phyloP scores from a whole-genome alignment of 2,888 invertebrate species.

The Erebia ligea region DNA sequence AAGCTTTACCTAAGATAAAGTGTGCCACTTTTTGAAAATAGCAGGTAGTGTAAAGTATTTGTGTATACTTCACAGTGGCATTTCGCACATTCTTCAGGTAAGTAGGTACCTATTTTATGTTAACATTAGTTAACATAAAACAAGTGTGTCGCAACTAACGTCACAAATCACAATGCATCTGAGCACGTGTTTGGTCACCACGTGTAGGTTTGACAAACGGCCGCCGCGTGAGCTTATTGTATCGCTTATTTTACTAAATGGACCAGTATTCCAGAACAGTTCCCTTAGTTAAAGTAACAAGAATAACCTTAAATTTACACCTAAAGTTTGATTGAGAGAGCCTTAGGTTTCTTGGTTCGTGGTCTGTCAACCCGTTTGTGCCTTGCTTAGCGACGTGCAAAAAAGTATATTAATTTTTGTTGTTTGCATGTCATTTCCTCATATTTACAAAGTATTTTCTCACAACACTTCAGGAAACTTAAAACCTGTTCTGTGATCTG shows the following conservation, averaged over 20 bases:
- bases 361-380: no score
- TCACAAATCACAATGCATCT: conserved; percentile 17
- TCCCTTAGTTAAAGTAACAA: neutral
- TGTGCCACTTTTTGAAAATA: neutral
- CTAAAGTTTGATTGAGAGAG: neutral
- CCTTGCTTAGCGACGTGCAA: no score
- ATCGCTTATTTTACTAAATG: conserved; percentile 16
- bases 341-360: no score
- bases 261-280: conserved; percentile 2
- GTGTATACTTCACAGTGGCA: conserved; percentile 36
- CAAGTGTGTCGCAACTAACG: conserved; percentile 33
- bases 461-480: neutral
- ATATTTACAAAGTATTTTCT: neutral
- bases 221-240: conserved; percentile 20
- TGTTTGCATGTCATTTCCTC: neutral
- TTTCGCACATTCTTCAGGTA: conserved; percentile 18
- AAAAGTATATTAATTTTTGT: no score
- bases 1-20: conserved; percentile 14
- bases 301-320: neutral
- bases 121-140: conserved; percentile 18
- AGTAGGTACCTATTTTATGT: no score
- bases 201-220: conserved; percentile 26
- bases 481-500: conserved; percentile 25
- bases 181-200: conserved; percentile 33
- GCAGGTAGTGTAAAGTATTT: conserved; percentile 37